Evolutionary conservation across 1,140 invertebrate species (phyloP).

Genomic region (Centruroides sculpturatus): DNA sequence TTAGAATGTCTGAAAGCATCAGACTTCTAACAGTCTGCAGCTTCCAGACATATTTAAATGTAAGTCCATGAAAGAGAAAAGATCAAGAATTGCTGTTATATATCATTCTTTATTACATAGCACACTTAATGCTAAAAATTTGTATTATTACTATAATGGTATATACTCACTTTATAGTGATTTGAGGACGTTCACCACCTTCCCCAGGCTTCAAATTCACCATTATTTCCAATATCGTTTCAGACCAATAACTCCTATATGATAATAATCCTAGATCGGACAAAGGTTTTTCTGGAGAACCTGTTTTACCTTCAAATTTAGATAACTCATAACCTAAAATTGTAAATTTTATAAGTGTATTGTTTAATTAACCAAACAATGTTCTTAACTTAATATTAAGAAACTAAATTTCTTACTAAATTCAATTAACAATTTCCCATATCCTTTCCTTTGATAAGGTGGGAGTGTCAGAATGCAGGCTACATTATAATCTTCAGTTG

Average conservation of each 20-base stretch:
- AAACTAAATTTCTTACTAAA: slow-evolving; percentile 62
- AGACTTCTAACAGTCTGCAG: too few relatives aligned
- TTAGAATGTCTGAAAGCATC: too few relatives aligned
- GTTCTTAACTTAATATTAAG: too few relatives aligned
- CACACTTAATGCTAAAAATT: too few relatives aligned
- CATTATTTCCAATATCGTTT: slow-evolving; percentile 83
- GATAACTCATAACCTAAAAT: slow-evolving; percentile 75
- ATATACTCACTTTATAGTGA: slow-evolving; percentile 73
- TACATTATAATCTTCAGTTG: slow-evolving; percentile 98
- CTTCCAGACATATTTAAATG: too few relatives aligned
- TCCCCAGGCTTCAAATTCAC: slow-evolving; percentile 61
- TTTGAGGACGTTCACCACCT: slow-evolving; percentile 80
- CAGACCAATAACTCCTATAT: slow-evolving; percentile 88
- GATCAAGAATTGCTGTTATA: too few relatives aligned
- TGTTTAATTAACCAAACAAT: too few relatives aligned
- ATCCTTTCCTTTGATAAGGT: slow-evolving; percentile 95
- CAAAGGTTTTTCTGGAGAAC: slow-evolving; percentile 87
- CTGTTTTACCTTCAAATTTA: slow-evolving; percentile 92
- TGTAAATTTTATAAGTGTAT: too few relatives aligned
- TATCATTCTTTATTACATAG: too few relatives aligned
- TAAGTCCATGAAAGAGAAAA: too few relatives aligned
- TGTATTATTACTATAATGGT: too few relatives aligned
- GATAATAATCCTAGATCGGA: slow-evolving; percentile 85
- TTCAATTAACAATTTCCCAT: slow-evolving; percentile 96
- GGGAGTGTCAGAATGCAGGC: slow-evolving; percentile 98